Evolutionary conservation across 2,888 invertebrate genomes (phyloP), one percentile per base, ranked within the genome.

Genomic region (Dicranocentrus wangi): DNA sequence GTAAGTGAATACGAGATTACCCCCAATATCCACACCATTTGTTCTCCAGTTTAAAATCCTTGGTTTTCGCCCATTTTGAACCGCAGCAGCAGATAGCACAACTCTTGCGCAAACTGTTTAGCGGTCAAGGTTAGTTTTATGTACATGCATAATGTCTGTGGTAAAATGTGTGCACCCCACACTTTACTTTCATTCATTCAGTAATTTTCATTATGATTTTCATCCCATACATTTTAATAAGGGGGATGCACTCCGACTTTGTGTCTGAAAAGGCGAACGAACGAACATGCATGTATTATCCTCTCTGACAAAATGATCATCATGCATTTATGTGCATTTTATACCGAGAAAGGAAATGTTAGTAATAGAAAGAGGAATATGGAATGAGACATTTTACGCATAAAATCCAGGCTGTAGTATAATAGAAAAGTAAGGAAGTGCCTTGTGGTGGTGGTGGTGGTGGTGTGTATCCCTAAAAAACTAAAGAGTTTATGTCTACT

Each of bases 171-270:
- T 21, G 23, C 42, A 17, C n/a, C 43, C 42, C 19, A 32, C n/a
- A 17, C 60, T 58, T 19, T 19, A 75, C 75, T 55, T 68, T 68
- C 60, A 58, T 58, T 66, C 39, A 66, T 77, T 77, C 77, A 51
- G 69, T 70, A 79, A 72, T 79, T 71, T 78, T 78, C 78, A 79
- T 79, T 79, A 79, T 79, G 79, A 79, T 79, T 72, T 78, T 71
- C 71, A 79, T 79, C 77, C 77, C 79, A 79, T 79, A 79, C 79
- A 79, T 79, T 79, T 79, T 79, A 79, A 79, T 79, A 79, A 79
- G 71, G 61, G 51, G 61, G 71, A 32, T 63, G 66, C 19, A 32
- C 23, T 65, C 60, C 43, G 21, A 55, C 55, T 55, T 21, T 60
- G 27, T n/a, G 55, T 3, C 55, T 23, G 15, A 51, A 47, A 47